Evolutionary conservation across 2,113 vertebrate species (phyloP), one percentile per base, ranked within the genome.

Genomic region (Amblyornis subalaris): DNA sequence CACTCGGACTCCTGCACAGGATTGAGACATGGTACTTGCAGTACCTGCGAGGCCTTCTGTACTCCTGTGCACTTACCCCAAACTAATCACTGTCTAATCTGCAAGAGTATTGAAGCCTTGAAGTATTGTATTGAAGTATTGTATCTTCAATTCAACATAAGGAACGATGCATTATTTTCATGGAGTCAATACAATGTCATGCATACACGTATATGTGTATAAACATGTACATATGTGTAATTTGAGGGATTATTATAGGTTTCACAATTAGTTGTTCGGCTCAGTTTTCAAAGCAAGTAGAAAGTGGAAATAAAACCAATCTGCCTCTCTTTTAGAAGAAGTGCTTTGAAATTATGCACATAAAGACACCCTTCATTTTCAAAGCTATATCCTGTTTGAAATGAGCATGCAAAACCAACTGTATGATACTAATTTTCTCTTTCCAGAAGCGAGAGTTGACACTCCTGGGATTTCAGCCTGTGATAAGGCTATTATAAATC

Each of bases 1-100:
- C 0, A 0, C 66, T 60, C 16, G 5, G 20, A 15, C 26, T 28
- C 19, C 53, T 26, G 33, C 3, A 2, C n/a, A n/a, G 45, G 10
- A 28, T 12, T 44, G 24, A 2, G 1, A 12, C 9, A 7, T 0
- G 0, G 12, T 21, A 11, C 35, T 0, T 26, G 54, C 18, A 51
- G 48, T 23, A 53, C 10, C 40, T 45, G 23, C 25, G 21, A 24
- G 2, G 6, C 16, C n/a, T 71, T 33, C 81, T 35, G 16, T 24
- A 5, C 7, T 42, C 44, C 20, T 13, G 0, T 10, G 10, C 16
- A 19, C 17, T 66, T n/a, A 48, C 50, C 8, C 40, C 33, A n/a
- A 61, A 80, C 3, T 2, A 62, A 36, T 28, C 53, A 22, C 55
- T 78, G 12, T 13, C n/a, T 55, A 17, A 50, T 33, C 28, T 62